Percentiles rank a stretch among this genome's conserved stretches.
phyloP scores from a whole-genome alignment of 1,140 invertebrate genomes.

The Scaptomyza pallida region DNA sequence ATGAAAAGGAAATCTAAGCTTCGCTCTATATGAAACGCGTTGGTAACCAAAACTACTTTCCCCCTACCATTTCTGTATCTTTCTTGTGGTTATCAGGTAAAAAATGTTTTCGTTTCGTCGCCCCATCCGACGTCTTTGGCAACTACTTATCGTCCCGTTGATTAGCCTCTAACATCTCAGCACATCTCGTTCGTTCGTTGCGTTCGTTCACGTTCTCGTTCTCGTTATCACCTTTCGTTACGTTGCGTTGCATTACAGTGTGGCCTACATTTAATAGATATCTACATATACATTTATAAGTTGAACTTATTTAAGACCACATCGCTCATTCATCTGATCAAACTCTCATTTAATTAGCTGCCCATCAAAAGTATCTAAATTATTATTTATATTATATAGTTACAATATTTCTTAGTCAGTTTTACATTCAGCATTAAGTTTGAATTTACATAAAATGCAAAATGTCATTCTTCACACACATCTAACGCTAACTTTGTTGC shows the following conservation, averaged over 20 bases:
- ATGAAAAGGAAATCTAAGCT: slow-evolving; percentile 65
- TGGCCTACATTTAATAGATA: slow-evolving; percentile 2
- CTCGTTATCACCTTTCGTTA: slow-evolving; percentile 65
- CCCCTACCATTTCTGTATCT: slow-evolving; percentile 37
- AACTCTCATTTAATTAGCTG: slow-evolving; percentile 6
- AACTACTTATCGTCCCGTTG: slow-evolving; percentile 46
- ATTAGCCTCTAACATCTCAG: slow-evolving; percentile 43
- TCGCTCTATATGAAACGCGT: slow-evolving; percentile 16
- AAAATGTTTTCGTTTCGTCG: slow-evolving; percentile 47
- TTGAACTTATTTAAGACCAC: slow-evolving; percentile 46
- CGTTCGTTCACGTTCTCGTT: slow-evolving; percentile 68
- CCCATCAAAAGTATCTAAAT: slow-evolving; percentile 16
- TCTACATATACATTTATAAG: slow-evolving; percentile 12
- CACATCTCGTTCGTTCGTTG: slow-evolving; percentile 59
- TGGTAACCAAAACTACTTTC: slow-evolving; percentile 40
- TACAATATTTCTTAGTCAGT: slow-evolving; percentile 43
- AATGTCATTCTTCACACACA: slow-evolving; percentile 44
- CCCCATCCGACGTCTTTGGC: slow-evolving; percentile 36
- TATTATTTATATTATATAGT: slow-evolving; percentile 31
- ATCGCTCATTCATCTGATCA: slow-evolving; percentile 27
- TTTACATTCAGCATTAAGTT: slow-evolving; percentile 29
- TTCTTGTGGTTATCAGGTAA: slow-evolving; percentile 72
- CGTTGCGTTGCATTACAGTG: slow-evolving; percentile 45
- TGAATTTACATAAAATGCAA: slow-evolving; percentile 11
- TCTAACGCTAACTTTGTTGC: slow-evolving; percentile 7